Evolutionary conservation across 2,113 vertebrate species (phyloP).

Genomic region (Erythrocebus patas): DNA sequence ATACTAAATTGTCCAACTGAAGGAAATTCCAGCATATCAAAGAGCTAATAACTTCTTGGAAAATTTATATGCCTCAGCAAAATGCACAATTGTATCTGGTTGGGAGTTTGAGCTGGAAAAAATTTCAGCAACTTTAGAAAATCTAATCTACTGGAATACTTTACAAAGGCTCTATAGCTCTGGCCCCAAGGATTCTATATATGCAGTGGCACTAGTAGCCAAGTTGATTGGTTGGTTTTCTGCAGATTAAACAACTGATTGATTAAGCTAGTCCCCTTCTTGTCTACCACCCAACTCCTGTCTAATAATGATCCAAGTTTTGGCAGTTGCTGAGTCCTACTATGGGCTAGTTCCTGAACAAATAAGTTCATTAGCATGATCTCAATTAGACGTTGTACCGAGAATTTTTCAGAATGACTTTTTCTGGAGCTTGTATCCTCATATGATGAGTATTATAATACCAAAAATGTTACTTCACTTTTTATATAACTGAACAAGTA

Average conservation of each 20-base stretch:
- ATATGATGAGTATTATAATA: not conserved
- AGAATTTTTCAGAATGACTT: not conserved
- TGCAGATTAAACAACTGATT: not conserved
- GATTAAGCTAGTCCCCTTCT: not conserved
- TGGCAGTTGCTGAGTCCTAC: not conserved
- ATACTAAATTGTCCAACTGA: not conserved
- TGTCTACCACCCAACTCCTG: not conserved
- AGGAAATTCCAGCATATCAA: conserved; percentile 21
- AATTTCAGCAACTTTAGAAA: not conserved
- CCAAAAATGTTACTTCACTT: not conserved
- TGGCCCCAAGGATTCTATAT: not conserved
- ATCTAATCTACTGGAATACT: not conserved
- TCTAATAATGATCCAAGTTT: not conserved
- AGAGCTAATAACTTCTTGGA: not conserved
- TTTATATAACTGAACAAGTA: not conserved
- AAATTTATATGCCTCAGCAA: not conserved
- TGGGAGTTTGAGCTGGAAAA: not conserved
- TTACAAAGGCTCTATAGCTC: not conserved
- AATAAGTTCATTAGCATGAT: not conserved
- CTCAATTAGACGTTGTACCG: not conserved
- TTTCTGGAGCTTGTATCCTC: not conserved
- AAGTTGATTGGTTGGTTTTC: not conserved
- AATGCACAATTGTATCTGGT: not conserved
- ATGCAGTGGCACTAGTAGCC: not conserved
- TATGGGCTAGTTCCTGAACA: not conserved